Conservation (phyloP, 2,797 vertebrate species). For the Kryptolebias ocellatus region DNA sequence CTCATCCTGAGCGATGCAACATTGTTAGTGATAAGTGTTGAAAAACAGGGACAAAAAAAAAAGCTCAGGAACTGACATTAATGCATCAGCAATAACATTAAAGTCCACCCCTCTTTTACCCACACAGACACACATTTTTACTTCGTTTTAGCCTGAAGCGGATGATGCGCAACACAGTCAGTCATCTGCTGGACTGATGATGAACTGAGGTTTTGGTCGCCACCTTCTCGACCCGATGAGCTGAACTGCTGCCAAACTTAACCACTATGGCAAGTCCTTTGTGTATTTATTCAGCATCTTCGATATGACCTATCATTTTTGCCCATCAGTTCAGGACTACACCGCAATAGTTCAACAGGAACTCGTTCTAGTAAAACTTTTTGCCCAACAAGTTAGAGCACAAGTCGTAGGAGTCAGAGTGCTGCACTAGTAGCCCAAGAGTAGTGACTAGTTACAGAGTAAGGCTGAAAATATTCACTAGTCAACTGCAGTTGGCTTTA, state of each 20-base stretch:
- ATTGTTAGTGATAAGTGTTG: conserved; percentile 31
- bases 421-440: too few species aligned
- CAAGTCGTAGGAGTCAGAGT: too few species aligned
- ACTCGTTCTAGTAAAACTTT: too few species aligned
- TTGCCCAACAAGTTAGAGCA: too few species aligned
- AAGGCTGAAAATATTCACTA: too few species aligned
- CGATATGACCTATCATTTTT: too few species aligned
- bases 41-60: conserved; percentile 44
- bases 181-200: conserved; percentile 28
- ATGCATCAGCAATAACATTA: conserved; percentile 70
- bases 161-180: conserved; percentile 47
- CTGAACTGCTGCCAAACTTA: conserved; percentile 68
- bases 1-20: conserved; percentile 24
- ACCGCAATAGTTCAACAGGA: too few species aligned
- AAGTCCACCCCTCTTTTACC: conserved; percentile 11
- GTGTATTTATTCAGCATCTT: too few species aligned
- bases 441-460: too few species aligned
- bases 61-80: conserved; percentile 71
- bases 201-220: conserved; percentile 39
- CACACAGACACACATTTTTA: too few species aligned
- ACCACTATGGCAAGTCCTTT: background rate
- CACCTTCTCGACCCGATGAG: conserved; percentile 37
- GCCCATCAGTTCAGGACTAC: too few species aligned
- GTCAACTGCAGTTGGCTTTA: too few species aligned
- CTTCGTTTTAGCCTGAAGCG: conserved; percentile 32